Evolutionary conservation across 1,140 invertebrate genomes (phyloP).

Genomic region (Mycetomoellerius zeteki): DNA sequence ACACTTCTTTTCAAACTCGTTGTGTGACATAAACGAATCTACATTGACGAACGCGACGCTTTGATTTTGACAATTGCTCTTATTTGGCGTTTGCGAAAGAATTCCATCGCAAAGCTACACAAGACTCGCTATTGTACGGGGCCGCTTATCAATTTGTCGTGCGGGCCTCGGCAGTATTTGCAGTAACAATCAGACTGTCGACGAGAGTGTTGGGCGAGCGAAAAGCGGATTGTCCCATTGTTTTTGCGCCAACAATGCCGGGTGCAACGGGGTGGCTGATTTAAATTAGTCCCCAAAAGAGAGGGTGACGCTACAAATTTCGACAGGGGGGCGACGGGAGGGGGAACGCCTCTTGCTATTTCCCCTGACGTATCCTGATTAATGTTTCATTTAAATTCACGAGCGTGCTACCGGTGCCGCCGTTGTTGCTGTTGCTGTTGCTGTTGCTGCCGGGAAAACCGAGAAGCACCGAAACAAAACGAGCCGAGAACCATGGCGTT

Average conservation of each 20-base stretch:
- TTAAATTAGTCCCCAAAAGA: slow-evolving; percentile 66
- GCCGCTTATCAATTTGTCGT: slow-evolving; percentile 59
- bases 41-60: not conserved
- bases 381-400: slow-evolving; percentile 74
- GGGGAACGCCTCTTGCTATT: slow-evolving; percentile 58
- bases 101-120: slow-evolving; percentile 3
- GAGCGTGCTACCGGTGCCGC: slow-evolving; percentile 32
- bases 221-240: slow-evolving; percentile 64
- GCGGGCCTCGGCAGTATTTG: slow-evolving; percentile 41
- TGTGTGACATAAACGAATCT: not conserved
- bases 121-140: slow-evolving; percentile 24
- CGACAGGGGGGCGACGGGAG: not conserved
- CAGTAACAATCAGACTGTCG: slow-evolving; percentile 45
- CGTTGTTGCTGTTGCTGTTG: not conserved
- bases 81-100: slow-evolving; percentile 29
- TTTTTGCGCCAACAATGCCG: slow-evolving; percentile 62
- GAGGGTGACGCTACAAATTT: slow-evolving; percentile 67
- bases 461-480: slow-evolving; percentile 40
- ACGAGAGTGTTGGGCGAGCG: slow-evolving; percentile 4
- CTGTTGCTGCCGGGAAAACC: slow-evolving; percentile 20
- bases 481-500: not conserved
- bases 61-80: not conserved
- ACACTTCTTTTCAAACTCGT: not conserved
- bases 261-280: slow-evolving; percentile 53
- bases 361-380: slow-evolving; percentile 69